Evolutionary conservation across 2,797 vertebrate species (phyloP), one percentile per base, ranked within the genome.

Genomic region (Pampus argenteus): DNA sequence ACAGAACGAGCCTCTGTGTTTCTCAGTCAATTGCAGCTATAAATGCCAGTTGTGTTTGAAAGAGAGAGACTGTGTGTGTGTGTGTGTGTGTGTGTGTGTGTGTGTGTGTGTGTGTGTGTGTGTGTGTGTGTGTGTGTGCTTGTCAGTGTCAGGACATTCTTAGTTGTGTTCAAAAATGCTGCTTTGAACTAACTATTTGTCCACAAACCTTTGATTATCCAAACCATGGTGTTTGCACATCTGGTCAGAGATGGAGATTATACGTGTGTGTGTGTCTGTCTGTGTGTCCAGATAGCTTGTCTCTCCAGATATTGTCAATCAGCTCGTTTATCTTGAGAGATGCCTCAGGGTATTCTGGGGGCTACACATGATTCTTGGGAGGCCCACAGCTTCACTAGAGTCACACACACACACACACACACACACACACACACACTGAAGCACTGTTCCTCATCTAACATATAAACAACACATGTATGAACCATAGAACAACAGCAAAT

Each of bases 361-460:
- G 69, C 20, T 66, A 42, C 80, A 72, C 82, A 69, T 86, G 80
- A 82, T 76, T 61, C 22, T 67, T 31, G 2, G 64, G 54, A 79
- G 40, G 60, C 49, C 64, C 20, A 47, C 49, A 50, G 38, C 29
- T n/a, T 5, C 65, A 52, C 28, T 11, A 20, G 20, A 5, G 45
- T 65, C 29, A 23, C 49, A 22, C 62, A 11, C 26, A 10, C 50
- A 44, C 42, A 49, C 22, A 44, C 52, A 58, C 42, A 44, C 22
- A 50, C 55, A 31, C 40, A 76, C 10, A 38, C 44, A n/a, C 22
- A 76, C 61, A 66, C 54, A 66, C 47, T 60, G 9, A 62, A 20
- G 52, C 15, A 6, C 78, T 65, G 67, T 58, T 78, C 48, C 29
- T 48, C 50, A 20, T 45, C 18, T 50, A 26, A 66, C 34, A 51